Evolutionary conservation across 1,140 invertebrate species (phyloP).

Genomic region (Sipha flava): DNA sequence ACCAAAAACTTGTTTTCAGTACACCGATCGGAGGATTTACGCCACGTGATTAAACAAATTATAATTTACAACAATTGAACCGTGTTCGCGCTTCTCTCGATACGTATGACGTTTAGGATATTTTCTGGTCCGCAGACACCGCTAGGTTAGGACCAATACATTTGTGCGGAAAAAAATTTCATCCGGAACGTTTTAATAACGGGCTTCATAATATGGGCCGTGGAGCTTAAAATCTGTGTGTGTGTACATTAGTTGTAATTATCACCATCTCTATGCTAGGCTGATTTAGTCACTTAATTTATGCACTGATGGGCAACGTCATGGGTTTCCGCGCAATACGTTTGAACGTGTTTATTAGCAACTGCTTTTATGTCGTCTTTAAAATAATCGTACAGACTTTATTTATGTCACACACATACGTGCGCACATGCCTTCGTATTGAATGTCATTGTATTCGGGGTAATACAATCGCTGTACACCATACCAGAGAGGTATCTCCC

Average conservation of each 20-base stretch:
- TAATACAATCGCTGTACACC: no score
- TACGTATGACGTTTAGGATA: no score
- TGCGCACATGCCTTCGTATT: no score
- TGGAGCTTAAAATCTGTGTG: not conserved
- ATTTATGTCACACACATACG: no score
- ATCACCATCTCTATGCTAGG: not conserved
- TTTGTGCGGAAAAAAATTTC: not conserved
- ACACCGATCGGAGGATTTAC: no score
- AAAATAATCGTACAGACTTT: no score
- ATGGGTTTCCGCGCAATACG: not conserved
- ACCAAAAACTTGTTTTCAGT: no score
- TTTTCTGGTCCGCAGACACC: not conserved
- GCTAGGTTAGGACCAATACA: not conserved
- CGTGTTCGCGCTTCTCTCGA: no score
- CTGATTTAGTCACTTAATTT: not conserved
- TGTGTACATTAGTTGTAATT: not conserved
- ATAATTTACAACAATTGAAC: no score
- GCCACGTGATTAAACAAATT: no score
- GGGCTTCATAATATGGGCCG: not conserved
- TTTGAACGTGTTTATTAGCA: not conserved
- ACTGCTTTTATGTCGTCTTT: not conserved
- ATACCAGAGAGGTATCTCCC: no score
- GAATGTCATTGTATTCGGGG: no score
- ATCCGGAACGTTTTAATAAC: slow-evolving; percentile 4
- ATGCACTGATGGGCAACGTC: not conserved